Base-by-base conservation (phyloP, 2,888 invertebrate species). In the Nemotelus pantherinus region DNA sequence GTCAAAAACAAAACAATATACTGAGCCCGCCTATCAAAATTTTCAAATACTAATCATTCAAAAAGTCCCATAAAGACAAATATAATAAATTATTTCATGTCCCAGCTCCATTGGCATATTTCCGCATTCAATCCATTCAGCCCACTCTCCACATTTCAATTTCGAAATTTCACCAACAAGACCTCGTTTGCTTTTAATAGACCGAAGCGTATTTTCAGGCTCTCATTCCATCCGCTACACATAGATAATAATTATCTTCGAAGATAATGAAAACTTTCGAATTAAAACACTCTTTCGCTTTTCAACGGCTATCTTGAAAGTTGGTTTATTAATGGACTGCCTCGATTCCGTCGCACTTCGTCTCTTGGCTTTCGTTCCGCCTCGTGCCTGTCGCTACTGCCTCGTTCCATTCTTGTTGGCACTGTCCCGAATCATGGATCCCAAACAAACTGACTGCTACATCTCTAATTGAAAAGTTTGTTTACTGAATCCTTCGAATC, bases 381-480 rank as follows among this genome's bases (percentile, higher is more conserved):
- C 72, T 3, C 39, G 43, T 47, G 9, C 10, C 50, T 45, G 44
- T 57, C 47, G 55, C 44, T 48, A 9, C 25, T 48, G n/a, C 44
- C 25, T 41, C 39, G 3, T 41, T 45, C 10, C 70, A 43, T n/a
- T 55, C 55, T 74, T 74, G 74, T 60, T 63, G 39, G 47, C 48
- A 74, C 63, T 53, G 70, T 70, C 47, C 43, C 2, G 70, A 53
- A 50, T 74, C 60, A 60, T 41, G 74, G 48, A 48, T 74, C 60
- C 60, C 74, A 48, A 74, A 48, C 74, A 60, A 74, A 74, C 74
- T 47, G 60, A 58, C 58, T 58, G 60, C 63, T 60, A 47, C 74
- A 39, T 63, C 74, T 74, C 74, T 74, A 74, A 74, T 74, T 74
- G 74, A 74, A 74, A 74, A 74, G 74, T 74, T 74, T 74, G 74